Evolutionary conservation across 2,888 invertebrate genomes (phyloP), one percentile per base, ranked within the genome.

Genomic region (Acholoe squamosa): DNA sequence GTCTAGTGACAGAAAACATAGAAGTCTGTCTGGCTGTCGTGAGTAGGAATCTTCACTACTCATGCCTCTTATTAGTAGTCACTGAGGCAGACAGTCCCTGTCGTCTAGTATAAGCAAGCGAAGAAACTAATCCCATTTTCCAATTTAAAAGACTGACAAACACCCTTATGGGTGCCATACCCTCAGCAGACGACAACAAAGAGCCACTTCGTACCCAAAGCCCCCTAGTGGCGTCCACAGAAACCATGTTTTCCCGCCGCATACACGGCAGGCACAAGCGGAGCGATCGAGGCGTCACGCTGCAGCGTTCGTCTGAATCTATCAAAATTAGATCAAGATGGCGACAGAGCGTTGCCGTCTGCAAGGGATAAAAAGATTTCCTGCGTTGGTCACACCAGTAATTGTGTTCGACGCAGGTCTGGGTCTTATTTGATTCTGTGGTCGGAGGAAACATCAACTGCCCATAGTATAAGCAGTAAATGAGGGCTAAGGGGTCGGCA

Each of bases 261-360:
- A 14, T n/a, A 61, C 61, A 61, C 61, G 61, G 7, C 22, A 3
- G 14, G 61, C 61, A 61, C 61, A 61, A 61, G 61, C 61, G 61
- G 1, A 3, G 61, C 31, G 25, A 71, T 28, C 28, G 25, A 7
- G 5, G 25, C 71, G 71, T 28, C 71, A 71, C 28, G 28, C 71
- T 14, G 71, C 71, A 28, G 14, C 71, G 28, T 5, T 1, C 71
- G 25, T 0, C 71, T 22, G 84, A 51, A 84, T 84, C 84, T 43
- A 84, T 84, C 84, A 25, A 43, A 84, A 84, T 84, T 84, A 51
- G 84, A 84, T 84, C 84, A 84, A 84, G 84, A 84, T 84, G 84
- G 33, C 84, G 43, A 34, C 84, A 51, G 16, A 34, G 84, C 25
- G 19, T 7, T 33, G 84, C 84, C 33, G 34, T n/a, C 34, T 43